Evolutionary conservation across 2,113 vertebrate genomes (phyloP).

Genomic region (Psammodynastes pulverulentus): DNA sequence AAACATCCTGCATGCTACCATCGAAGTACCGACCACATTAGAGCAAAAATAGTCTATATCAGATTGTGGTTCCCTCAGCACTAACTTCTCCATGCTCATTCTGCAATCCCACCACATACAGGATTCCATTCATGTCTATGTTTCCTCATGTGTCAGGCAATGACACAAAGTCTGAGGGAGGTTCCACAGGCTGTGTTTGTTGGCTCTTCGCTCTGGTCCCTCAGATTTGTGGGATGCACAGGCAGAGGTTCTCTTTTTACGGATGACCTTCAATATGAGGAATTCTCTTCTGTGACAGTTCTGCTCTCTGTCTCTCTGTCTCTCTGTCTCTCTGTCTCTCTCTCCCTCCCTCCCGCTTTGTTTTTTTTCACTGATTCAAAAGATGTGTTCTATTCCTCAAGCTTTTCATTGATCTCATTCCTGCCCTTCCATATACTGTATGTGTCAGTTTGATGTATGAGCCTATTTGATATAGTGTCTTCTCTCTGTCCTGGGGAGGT

Average conservation of each 20-base stretch:
- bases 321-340: too few relatives aligned
- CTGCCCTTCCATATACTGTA: not conserved
- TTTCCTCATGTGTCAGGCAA: not conserved
- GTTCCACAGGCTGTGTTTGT: not conserved
- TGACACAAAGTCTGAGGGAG: not conserved
- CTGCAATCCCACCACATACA: not conserved
- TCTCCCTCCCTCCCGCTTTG: too few relatives aligned
- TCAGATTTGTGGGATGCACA: not conserved
- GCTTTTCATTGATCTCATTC: not conserved
- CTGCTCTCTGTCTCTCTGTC: not conserved
- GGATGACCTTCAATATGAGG: not conserved
- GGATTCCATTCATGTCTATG: not conserved
- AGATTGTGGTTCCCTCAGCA: not conserved
- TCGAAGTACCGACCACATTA: not conserved
- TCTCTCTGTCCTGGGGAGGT: not conserved
- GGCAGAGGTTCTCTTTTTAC: not conserved
- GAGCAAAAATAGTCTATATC: not conserved
- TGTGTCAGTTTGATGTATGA: not conserved
- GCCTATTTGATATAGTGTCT: not conserved
- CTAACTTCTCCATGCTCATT: not conserved
- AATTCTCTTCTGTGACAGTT: not conserved
- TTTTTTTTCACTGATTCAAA: not conserved
- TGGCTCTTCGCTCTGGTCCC: not conserved
- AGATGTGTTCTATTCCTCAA: not conserved
- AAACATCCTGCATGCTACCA: not conserved